Base-by-base conservation (phyloP, 2,113 vertebrate species). In the Chaetodon auriga region DNA sequence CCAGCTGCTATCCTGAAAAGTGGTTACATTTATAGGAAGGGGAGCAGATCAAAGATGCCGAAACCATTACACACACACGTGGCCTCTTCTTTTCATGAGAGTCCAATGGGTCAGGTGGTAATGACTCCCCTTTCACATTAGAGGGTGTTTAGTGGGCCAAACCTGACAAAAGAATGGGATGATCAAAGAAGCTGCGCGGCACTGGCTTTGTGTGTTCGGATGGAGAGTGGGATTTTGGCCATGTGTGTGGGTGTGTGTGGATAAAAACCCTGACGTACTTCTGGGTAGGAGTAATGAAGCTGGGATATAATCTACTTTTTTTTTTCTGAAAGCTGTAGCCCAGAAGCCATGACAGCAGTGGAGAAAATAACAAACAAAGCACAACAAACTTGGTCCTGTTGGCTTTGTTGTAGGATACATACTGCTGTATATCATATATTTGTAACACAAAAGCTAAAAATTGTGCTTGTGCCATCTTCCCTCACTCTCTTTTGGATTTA, bases 1-100 rank as follows among this genome's bases (percentile, higher is more conserved):
- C 83, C 93, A 94, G 93, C 92, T 92, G 92, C 91, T 84, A 62
- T 89, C 88, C 88, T 90, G 82, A 90, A 92, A 91, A 94, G 87
- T 93, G 90, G 87, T 86, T 90, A 91, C 91, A 92, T 89, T 90
- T 91, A 89, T 81, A 87, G 80, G 80, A 89, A 77, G 73, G 70
- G 82, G 77, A 86, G 80, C 73, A 80, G 91, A 93, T 91, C 87
- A 94, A 92, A 94, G 88, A 86, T 86, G 80, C 78, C 30, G 68
- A 80, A 86, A 85, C 81, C 87, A 90, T 91, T 89, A 92, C 82
- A 41, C 60, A 80, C 92, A 89, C 83, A 91, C 75, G 85, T 91
- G 88, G 85, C 87, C 87, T 87, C 75, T 25, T 77, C 80, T 87
- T 89, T 91, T 89, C 61, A 86, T 69, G 85, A 80, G 60, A 14